These are phyloP conservation scores for Gari tellinella DNA, from an alignment of 2,888 invertebrate genomes.

Conservation along the genomic window DNA sequence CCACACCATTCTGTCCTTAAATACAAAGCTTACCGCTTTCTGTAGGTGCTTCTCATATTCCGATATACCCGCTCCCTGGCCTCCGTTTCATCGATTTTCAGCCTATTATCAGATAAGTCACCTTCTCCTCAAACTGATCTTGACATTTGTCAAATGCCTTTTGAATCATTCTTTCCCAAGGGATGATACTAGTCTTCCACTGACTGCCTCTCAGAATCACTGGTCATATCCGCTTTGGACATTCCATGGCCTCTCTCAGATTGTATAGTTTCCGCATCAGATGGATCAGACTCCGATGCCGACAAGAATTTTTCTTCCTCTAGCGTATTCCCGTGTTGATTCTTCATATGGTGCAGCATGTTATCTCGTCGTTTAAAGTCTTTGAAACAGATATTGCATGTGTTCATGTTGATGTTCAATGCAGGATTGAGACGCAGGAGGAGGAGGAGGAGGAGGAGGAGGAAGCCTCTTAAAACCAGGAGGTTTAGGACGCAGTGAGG, in stretches of 20 bases:
- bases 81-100: too few relatives aligned
- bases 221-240: not conserved
- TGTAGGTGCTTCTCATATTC: too few relatives aligned
- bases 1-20: too few relatives aligned
- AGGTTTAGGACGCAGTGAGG: too few relatives aligned
- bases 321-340: not conserved
- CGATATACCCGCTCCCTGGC: too few relatives aligned
- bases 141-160: not conserved
- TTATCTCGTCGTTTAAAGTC: slow-evolving; percentile 10
- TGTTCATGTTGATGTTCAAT: slow-evolving; percentile 6
- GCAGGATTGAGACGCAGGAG: not conserved
- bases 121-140: slow-evolving; percentile 1
- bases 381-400: slow-evolving; percentile 10
- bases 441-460: too few relatives aligned
- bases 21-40: too few relatives aligned
- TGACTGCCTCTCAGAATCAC: not conserved
- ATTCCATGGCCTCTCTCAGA: not conserved
- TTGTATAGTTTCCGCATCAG: not conserved
- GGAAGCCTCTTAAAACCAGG: too few relatives aligned
- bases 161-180: slow-evolving; percentile 3
- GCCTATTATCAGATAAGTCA: not conserved
- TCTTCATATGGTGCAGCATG: slow-evolving; percentile 7
- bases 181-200: not conserved
- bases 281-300: too few relatives aligned
- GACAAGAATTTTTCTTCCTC: not conserved